A percentile compares a stretch with the other conserved stretches of the same genome.
Evolutionary conservation across 2,113 vertebrate species (phyloP).

Genomic region (Chloroceryle aenea): DNA sequence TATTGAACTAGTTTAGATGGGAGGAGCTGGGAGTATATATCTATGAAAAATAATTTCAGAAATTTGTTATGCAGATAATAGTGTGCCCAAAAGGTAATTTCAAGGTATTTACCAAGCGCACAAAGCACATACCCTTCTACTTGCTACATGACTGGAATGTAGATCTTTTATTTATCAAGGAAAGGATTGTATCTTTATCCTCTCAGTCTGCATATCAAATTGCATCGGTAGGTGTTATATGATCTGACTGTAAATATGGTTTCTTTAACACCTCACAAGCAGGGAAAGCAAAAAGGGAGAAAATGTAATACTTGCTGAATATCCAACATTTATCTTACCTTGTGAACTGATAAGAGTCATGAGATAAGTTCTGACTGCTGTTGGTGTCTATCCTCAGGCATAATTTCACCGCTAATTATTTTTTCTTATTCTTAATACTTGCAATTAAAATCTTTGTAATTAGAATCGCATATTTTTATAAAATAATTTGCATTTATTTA

Average conservation of each 20-base stretch:
- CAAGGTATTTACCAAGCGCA: neutral
- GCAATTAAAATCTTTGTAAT: constrained; percentile 61
- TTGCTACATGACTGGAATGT: neutral
- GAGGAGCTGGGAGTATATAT: neutral
- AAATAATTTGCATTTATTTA: constrained; percentile 60
- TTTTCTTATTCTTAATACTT: constrained; percentile 55
- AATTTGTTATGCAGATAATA: neutral
- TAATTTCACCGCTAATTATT: constrained; percentile 52
- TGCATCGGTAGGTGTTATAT: neutral
- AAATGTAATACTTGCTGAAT: neutral
- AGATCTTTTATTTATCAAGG: neutral
- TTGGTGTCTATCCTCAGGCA: constrained; percentile 46
- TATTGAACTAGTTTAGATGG: neutral
- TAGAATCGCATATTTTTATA: constrained; percentile 23
- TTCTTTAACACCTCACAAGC: neutral
- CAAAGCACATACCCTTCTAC: neutral
- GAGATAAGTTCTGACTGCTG: neutral
- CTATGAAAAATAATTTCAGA: neutral
- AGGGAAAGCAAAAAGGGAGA: neutral
- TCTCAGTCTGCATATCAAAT: constrained; percentile 5
- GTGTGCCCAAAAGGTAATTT: neutral
- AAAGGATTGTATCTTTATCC: constrained; percentile 4
- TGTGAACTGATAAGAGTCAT: neutral
- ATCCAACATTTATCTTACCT: neutral
- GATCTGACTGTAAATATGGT: neutral